Percentiles rank a stretch among this genome's conserved stretches.
Evolutionary conservation across 2,797 vertebrate genomes (phyloP).

Genomic region (Melanotaenia nigrans): DNA sequence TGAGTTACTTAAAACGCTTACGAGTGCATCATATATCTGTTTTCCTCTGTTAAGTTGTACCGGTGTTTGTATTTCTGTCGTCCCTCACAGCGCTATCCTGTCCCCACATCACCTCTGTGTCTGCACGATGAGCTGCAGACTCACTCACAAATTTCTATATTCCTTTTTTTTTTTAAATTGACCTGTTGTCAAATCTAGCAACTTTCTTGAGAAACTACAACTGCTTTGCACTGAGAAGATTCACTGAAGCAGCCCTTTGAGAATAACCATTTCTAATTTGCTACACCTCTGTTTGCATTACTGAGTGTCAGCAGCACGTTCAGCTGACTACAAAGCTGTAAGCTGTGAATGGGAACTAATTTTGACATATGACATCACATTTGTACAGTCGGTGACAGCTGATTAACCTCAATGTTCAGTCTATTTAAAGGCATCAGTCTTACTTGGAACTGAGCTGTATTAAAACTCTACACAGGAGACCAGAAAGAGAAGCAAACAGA

Average conservation of each 20-base stretch:
- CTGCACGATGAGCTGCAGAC: not conserved
- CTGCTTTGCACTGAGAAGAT: not conserved
- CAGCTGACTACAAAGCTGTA: not conserved
- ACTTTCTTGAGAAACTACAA: not conserved
- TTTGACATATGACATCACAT: not conserved
- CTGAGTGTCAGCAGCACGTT: not conserved
- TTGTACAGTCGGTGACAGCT: not conserved
- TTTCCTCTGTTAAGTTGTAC: no score
- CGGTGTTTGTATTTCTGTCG: not conserved
- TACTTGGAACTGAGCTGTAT: not conserved
- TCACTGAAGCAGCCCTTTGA: not conserved
- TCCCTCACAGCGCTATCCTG: not conserved
- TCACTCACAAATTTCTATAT: not conserved
- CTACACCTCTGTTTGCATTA: not conserved
- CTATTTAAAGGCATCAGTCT: not conserved
- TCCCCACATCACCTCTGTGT: not conserved
- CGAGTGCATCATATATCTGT: no score
- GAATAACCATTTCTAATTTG: not conserved
- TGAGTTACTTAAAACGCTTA: no score
- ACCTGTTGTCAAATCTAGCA: not conserved
- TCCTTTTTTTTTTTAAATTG: not conserved
- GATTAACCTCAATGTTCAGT: not conserved
- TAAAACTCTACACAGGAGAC: not conserved
- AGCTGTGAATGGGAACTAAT: not conserved
- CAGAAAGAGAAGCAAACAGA: not conserved